phyloP scores from a whole-genome alignment of 2,113 vertebrate species.

The Fulmarus glacialis region DNA sequence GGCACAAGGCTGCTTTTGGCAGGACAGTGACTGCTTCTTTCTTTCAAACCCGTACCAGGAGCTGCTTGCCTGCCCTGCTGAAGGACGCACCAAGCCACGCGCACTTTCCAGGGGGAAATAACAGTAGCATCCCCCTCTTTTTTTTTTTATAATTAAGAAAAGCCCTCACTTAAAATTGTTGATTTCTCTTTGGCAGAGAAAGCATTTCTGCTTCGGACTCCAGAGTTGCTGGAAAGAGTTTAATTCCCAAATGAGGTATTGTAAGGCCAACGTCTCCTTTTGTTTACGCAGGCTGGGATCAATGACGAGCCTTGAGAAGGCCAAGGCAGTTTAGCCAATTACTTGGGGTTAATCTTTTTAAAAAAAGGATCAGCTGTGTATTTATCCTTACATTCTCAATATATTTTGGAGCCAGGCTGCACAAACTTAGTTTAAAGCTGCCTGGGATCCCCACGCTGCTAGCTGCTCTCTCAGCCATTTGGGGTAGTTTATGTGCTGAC shows the following conservation, averaged over 20 bases:
- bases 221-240: background rate
- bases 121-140: background rate
- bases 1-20: background rate
- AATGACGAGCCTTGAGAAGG: background rate
- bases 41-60: background rate
- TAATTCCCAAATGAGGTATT: background rate
- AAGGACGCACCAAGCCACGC: fast-evolving
- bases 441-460: background rate
- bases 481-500: background rate
- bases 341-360: background rate
- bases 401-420: background rate
- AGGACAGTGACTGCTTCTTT: background rate
- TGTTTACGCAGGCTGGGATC: background rate
- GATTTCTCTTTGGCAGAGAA: background rate
- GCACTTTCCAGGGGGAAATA: background rate
- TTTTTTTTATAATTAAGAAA: background rate
- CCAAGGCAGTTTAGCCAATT: background rate
- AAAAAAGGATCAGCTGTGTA: background rate
- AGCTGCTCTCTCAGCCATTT: background rate
- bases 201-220: background rate
- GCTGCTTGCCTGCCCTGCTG: background rate
- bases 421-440: background rate
- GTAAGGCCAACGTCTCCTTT: background rate
- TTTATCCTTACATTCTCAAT: background rate
- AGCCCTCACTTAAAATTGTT: background rate